Conservation (phyloP, 2,113 vertebrate genomes). For the Hepsetus odoe region DNA sequence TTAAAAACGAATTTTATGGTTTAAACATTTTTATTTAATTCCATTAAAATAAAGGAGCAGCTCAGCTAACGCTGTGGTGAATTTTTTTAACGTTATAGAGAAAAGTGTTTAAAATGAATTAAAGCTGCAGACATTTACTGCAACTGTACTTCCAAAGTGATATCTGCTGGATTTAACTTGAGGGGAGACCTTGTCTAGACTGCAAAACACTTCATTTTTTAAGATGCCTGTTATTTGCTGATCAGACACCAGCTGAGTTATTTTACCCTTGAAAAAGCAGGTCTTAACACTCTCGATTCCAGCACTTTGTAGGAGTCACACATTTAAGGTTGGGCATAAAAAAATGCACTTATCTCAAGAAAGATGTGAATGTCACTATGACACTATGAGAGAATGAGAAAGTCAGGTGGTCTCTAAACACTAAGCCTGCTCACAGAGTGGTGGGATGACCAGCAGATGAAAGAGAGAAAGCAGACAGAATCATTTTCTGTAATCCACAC, state of each 20-base stretch:
- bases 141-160: neutral
- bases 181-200: too few species aligned
- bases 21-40: too few species aligned
- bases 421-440: constrained; percentile 83
- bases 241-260: neutral
- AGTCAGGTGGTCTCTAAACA: constrained; percentile 19
- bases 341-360: constrained; percentile 6
- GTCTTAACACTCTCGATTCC: too few species aligned
- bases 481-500: neutral
- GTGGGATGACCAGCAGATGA: constrained; percentile 94
- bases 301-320: neutral
- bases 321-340: neutral
- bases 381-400: neutral
- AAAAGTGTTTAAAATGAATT: too few species aligned
- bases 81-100: too few species aligned
- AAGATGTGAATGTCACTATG: neutral
- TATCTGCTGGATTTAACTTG: neutral
- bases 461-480: constrained; percentile 31
- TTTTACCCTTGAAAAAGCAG: constrained; percentile 18
- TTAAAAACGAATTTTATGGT: too few species aligned
- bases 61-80: too few species aligned
- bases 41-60: too few species aligned
- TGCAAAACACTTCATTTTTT: too few species aligned
- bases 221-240: too few species aligned
- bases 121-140: neutral